These are phyloP conservation scores for Acanthurus tractus DNA, from an alignment of 2,797 vertebrate genomes.

Conservation along the genomic window DNA sequence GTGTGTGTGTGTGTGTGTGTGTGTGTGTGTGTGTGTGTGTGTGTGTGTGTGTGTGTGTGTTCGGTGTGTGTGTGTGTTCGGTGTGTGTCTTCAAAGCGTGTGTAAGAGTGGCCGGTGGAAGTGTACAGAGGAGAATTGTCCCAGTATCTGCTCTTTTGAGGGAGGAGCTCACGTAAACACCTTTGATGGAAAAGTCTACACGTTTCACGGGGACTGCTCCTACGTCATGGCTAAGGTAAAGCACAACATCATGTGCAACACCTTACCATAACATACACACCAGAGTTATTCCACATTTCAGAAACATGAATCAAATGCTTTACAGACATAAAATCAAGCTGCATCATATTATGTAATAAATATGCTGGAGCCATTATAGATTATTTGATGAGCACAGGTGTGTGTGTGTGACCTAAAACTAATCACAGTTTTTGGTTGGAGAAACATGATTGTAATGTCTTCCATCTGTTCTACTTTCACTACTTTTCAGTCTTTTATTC, in stretches of 20 bases:
- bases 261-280: not conserved
- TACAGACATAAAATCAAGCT: too few species aligned
- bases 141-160: slow-evolving; percentile 86
- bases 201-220: slow-evolving; percentile 90
- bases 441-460: not conserved
- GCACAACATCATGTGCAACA: not conserved
- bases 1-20: too few species aligned
- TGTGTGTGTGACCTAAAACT: not conserved
- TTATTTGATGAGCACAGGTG: not conserved
- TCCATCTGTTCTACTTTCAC: not conserved
- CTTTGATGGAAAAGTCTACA: slow-evolving; percentile 87
- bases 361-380: not conserved
- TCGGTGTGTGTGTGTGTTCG: slow-evolving; percentile 17
- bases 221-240: slow-evolving; percentile 84
- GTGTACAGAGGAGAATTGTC: slow-evolving; percentile 85
- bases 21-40: not conserved
- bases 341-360: not conserved
- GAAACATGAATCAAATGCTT: too few species aligned
- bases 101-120: slow-evolving; percentile 87
- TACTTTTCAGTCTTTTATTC: not conserved
- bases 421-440: slow-evolving; percentile 2
- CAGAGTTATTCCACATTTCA: not conserved
- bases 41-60: slow-evolving; percentile 25
- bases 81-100: slow-evolving; percentile 39
- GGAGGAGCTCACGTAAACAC: slow-evolving; percentile 90